Conservation (phyloP, 2,888 invertebrate species). For the Leucania comma region DNA sequence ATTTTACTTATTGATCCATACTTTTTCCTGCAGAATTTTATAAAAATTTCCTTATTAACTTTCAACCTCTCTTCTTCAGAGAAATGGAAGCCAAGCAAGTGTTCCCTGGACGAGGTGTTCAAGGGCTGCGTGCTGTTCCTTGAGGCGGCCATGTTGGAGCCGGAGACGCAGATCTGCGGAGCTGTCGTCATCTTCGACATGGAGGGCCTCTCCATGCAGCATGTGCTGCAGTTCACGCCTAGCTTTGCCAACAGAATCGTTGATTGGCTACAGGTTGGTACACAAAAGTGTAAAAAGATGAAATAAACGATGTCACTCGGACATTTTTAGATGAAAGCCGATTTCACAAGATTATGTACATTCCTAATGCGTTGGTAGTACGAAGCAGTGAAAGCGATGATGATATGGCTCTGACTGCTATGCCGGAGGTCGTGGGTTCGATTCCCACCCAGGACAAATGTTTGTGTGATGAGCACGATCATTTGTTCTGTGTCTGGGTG, state of each 20-base stretch:
- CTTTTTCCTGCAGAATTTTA: too few species aligned
- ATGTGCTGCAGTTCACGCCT: conserved; percentile 96
- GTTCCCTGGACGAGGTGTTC: conserved; percentile 95
- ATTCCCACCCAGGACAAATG: too few species aligned
- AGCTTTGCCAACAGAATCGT: conserved; percentile 96
- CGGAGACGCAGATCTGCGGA: conserved; percentile 94
- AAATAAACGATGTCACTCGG: neutral
- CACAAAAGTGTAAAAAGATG: too few species aligned
- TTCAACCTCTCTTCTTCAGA: conserved; percentile 83
- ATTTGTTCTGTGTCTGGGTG: too few species aligned
- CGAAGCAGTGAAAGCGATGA: neutral
- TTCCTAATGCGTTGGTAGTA: neutral
- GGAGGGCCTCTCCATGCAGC: conserved; percentile 95
- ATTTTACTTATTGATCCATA: neutral
- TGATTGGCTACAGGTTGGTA: conserved; percentile 94
- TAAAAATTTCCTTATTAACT: neutral
- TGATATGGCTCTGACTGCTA: too few species aligned
- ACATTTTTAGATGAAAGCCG: neutral
- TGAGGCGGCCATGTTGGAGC: conserved; percentile 96
- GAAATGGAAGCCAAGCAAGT: conserved; percentile 96
- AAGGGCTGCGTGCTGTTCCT: conserved; percentile 95
- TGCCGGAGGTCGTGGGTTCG: too few species aligned
- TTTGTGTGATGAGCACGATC: too few species aligned
- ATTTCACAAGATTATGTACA: neutral
- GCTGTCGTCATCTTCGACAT: conserved; percentile 96